Conservation (phyloP, 2,113 vertebrate genomes). For the Edolisoma coerulescens region DNA sequence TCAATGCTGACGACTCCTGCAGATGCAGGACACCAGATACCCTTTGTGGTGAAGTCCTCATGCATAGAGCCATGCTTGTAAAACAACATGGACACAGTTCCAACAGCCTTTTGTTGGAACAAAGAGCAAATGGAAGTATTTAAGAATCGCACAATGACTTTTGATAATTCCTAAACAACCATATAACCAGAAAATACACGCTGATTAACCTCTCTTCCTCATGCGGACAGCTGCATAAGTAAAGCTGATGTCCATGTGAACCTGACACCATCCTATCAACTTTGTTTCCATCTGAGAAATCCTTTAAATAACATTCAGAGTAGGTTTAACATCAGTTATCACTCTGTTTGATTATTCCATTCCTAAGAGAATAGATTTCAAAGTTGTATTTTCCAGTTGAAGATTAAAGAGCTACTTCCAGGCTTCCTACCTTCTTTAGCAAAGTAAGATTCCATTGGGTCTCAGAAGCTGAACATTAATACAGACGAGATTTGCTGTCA, state of each 20-base stretch:
- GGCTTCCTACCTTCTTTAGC: conserved; percentile 63
- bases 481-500: conserved; percentile 62
- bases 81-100: not conserved
- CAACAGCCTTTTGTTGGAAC: conserved; percentile 2
- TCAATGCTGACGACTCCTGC: not conserved
- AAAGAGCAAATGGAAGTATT: conserved; percentile 48
- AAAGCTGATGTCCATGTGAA: conserved; percentile 23
- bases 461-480: conserved; percentile 67
- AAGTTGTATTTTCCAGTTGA: conserved; percentile 70
- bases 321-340: conserved; percentile 55
- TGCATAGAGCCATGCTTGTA: not conserved
- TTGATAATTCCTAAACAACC: conserved; percentile 21
- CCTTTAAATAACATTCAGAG: conserved; percentile 65
- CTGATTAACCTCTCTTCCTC: conserved; percentile 33
- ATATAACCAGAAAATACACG: not conserved
- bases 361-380: conserved; percentile 67
- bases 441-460: conserved; percentile 59
- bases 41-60: not conserved
- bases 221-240: not conserved
- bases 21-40: not conserved
- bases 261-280: not conserved
- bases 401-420: conserved; percentile 71
- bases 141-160: conserved; percentile 11
- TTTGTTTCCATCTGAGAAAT: conserved; percentile 48
- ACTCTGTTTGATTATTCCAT: conserved; percentile 57